These are phyloP conservation scores for Neoniphon sammara DNA, from an alignment of 2,797 vertebrate genomes.

Conservation along the genomic window DNA sequence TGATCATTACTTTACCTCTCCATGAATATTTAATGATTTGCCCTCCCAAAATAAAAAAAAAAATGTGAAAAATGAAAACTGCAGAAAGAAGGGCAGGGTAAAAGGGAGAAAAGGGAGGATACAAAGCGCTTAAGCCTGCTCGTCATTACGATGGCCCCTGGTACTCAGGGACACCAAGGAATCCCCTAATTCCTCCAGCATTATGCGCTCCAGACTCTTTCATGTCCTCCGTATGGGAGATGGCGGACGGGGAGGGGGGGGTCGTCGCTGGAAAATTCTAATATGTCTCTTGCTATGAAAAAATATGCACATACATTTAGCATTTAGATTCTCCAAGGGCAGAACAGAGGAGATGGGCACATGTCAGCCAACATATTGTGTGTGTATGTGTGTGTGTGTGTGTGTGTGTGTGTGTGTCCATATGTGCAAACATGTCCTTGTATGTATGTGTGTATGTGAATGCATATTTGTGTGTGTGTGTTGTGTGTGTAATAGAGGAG, in stretches of 20 bases:
- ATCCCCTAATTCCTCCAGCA: constrained; percentile 95
- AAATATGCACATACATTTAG: constrained; percentile 99
- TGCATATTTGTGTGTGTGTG: constrained; percentile 62
- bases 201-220: constrained; percentile 98
- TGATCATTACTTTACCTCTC: constrained; percentile 63
- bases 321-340: constrained; percentile 95
- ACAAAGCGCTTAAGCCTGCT: constrained; percentile 91
- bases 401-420: constrained; percentile 36
- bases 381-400: constrained; percentile 76
- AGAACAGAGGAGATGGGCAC: constrained; percentile 92
- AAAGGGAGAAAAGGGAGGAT: constrained; percentile 80
- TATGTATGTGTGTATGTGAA: constrained; percentile 33
- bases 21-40: constrained; percentile 78
- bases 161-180: constrained; percentile 91
- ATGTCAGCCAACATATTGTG: constrained; percentile 85
- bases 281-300: constrained; percentile 94
- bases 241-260: constrained; percentile 60
- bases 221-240: constrained; percentile 87
- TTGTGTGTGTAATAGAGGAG: constrained; percentile 61
- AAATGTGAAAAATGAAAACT: constrained; percentile 56
- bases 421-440: constrained; percentile 39
- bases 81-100: constrained; percentile 47
- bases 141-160: constrained; percentile 92
- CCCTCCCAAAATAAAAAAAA: constrained; percentile 70
- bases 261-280: constrained; percentile 90